Conservation (phyloP, 2,797 vertebrate species). For the Pangasius sanitwongsei region DNA sequence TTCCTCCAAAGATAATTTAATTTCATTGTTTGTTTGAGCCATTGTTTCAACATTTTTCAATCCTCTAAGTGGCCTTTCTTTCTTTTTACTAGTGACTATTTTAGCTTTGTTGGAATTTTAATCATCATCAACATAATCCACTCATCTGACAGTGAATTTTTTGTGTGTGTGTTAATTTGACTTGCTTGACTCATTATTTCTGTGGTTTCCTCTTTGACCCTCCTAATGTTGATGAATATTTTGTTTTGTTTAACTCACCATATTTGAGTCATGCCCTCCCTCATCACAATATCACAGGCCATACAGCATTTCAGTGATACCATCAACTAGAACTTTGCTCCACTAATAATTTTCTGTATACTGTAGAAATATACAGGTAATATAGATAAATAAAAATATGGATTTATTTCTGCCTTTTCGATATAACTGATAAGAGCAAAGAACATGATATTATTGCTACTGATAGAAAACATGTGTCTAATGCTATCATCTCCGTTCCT, state of each 20-base stretch:
- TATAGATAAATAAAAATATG: not conserved
- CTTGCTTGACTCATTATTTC: not conserved
- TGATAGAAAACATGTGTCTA: not conserved
- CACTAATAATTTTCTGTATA: not conserved
- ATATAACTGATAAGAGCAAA: not conserved
- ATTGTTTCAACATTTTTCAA: not conserved
- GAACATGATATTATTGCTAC: not conserved
- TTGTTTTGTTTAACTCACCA: slow-evolving; percentile 5
- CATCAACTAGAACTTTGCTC: not conserved
- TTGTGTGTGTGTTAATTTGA: not conserved
- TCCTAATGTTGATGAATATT: not conserved
- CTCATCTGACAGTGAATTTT: not conserved
- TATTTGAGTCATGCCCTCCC: not conserved
- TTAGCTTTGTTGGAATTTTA: not conserved
- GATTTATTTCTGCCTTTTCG: not conserved
- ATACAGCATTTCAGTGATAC: not conserved
- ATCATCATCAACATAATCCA: not conserved
- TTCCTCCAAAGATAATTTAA: not conserved
- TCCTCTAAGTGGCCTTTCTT: not conserved
- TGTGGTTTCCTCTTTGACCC: not conserved
- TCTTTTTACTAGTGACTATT: not conserved
- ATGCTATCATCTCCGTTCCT: not conserved
- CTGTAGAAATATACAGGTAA: not conserved
- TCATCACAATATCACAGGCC: not conserved
- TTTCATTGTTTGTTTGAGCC: not conserved